These are phyloP conservation scores for Ciona savignyi DNA, from an alignment of 23 tunicate species.

Conservation along the genomic window DNA sequence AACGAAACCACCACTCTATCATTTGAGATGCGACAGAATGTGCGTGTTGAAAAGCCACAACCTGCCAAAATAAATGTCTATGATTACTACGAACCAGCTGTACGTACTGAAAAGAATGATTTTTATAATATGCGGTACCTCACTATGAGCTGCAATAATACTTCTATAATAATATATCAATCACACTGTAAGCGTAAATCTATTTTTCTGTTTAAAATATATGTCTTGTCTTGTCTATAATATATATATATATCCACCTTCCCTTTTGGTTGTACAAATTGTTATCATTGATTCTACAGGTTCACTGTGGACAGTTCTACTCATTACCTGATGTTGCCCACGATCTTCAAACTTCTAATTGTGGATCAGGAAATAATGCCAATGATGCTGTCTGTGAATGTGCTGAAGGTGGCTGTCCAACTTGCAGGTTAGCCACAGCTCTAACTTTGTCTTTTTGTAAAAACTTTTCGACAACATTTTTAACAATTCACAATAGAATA, in stretches of 20 bases:
- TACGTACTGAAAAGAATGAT: background rate
- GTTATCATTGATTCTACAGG: slow-evolving; percentile 9
- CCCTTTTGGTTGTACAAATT: too few species aligned
- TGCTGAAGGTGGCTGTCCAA: slow-evolving; percentile 61
- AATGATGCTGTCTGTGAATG: slow-evolving; percentile 11
- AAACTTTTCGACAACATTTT: too few species aligned
- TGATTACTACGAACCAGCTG: slow-evolving; percentile 71
- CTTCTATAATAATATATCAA: too few species aligned
- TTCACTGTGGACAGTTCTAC: slow-evolving; percentile 46
- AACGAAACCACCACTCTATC: slow-evolving; percentile 4
- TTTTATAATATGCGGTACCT: too few species aligned
- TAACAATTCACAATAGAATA: too few species aligned
- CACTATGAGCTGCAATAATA: too few species aligned
- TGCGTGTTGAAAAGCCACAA: background rate
- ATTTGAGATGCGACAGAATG: slow-evolving; percentile 18
- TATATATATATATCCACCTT: too few species aligned
- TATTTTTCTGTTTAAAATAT: too few species aligned
- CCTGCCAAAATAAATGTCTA: slow-evolving; percentile 41
- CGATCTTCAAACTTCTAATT: slow-evolving; percentile 20
- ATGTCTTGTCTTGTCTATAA: too few species aligned
- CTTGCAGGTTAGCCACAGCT: slow-evolving; percentile 47
- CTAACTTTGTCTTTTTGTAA: too few species aligned
- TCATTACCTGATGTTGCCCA: slow-evolving; percentile 15
- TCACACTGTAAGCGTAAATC: too few species aligned
- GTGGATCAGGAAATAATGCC: slow-evolving; percentile 11